Evolutionary conservation across 92 coral and sea anemone genomes (phyloP).

Genomic region (Palythoa caribaeorum): DNA sequence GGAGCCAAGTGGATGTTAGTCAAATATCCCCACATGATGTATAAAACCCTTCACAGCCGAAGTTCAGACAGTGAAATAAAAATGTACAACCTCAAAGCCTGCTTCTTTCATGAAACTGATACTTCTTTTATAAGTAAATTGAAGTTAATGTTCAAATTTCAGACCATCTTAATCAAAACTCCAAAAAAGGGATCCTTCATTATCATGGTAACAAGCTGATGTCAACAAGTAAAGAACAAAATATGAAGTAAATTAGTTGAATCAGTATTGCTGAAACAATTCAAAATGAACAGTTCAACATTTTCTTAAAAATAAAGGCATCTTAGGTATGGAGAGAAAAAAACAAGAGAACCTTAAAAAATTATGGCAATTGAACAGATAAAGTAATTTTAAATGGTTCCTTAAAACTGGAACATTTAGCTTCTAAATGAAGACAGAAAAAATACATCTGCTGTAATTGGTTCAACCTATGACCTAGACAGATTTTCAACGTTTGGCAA

Average conservation of each 20-base stretch:
- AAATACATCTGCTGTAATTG: no score
- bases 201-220: constrained; percentile 12
- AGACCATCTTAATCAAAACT: constrained; percentile 26
- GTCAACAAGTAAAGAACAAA: constrained; percentile 38
- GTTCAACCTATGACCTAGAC: background rate
- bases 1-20: constrained; percentile 36
- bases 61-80: background rate
- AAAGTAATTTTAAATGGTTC: background rate
- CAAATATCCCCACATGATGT: constrained; percentile 35
- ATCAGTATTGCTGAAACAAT: constrained; percentile 1
- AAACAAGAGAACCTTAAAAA: background rate
- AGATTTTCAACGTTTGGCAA: constrained; percentile 10
- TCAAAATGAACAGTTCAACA: background rate
- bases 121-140: background rate
- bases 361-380: background rate
- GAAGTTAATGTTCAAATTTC: constrained; percentile 38
- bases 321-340: background rate
- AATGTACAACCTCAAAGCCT: constrained; percentile 8
- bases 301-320: background rate
- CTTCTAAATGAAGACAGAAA: background rate
- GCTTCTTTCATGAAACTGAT: constrained; percentile 18
- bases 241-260: background rate
- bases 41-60: background rate
- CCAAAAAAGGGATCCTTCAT: constrained; percentile 40
- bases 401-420: background rate